Base-by-base conservation (phyloP, 2,797 vertebrate species). In the Chrosomus eos region DNA sequence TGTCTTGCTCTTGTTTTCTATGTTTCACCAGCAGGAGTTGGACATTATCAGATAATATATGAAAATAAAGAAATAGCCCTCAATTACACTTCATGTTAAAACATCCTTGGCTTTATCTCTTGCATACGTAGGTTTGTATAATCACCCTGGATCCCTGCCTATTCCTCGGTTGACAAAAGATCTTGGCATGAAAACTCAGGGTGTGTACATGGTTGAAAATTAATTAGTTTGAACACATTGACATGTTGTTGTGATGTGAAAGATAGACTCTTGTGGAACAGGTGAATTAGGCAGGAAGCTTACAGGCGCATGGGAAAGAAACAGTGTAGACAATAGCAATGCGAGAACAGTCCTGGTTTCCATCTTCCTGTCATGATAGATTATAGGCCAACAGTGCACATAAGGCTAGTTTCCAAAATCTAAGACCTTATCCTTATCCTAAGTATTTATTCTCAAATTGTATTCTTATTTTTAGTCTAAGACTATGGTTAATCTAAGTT, bases 231-330 rank as follows among this genome's bases (percentile, higher is more conserved):
- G 28, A 55, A 38, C 26, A 64, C 67, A 48, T 45, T 73, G 76
- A n/a, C 78, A 77, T 77, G 82, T 84, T 83, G 62, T 76, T 77
- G 36, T 77, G 74, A 77, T 84, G 36, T 43, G 36, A 84, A 68
- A 31, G 48, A 58, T 64, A 58, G 55, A 51, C 21, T 64, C 14
- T 45, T 68, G 74, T 36, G 23, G 62, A 76, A 26, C 75, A 82
- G 71, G 86, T 85, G 64, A 83, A 83, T 83, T 80, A 70, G 10
- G 7, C 62, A 87, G 78, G 77, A 83, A 84, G 68, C 67, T 55
- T 73, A 31, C 77, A 58, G 45, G n/a, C 62, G 38, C 68, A 84
- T 82, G 82, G 86, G 78, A 74, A 84, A 81, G 72, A 70, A 86
- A 80, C 70, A 43, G 60, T 53, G 71, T 14, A 68, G 48, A 86